Conservation (phyloP, 2,888 invertebrate species). For the Nasonia oneida region DNA sequence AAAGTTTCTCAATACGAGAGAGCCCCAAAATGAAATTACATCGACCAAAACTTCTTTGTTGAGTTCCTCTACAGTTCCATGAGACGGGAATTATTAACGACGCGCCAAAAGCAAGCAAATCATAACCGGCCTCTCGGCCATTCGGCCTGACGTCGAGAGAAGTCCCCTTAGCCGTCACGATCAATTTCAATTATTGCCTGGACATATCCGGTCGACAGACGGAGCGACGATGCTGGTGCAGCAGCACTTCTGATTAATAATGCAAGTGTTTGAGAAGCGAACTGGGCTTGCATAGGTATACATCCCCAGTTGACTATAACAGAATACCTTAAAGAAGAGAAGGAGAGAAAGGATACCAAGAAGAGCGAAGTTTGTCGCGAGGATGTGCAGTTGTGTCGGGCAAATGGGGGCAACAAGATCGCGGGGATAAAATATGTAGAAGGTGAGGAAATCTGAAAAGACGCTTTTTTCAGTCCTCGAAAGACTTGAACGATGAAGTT, state of each 20-base stretch:
- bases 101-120: not conserved
- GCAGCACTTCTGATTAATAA: conserved; percentile 40
- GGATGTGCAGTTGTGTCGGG: not conserved
- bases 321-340: not conserved
- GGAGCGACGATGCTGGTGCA: not conserved
- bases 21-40: not conserved
- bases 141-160: not conserved
- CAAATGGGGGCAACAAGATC: not conserved
- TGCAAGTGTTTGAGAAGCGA: conserved; percentile 29
- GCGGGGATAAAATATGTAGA: not conserved
- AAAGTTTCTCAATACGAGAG: not conserved
- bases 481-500: not conserved
- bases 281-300: not conserved
- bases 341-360: conserved; percentile 26
- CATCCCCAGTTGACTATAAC: conserved; percentile 17
- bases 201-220: not conserved
- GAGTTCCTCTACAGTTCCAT: no score
- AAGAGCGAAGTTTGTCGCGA: conserved; percentile 17
- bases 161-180: not conserved
- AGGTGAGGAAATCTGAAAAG: conserved; percentile 4
- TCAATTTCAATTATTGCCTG: conserved; percentile 47
- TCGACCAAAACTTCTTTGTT: not conserved
- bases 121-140: not conserved
- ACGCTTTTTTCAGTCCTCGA: not conserved
- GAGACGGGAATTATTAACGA: not conserved